Evolutionary conservation across 2,888 invertebrate species (phyloP).

Genomic region (Yponomeuta malinellus): DNA sequence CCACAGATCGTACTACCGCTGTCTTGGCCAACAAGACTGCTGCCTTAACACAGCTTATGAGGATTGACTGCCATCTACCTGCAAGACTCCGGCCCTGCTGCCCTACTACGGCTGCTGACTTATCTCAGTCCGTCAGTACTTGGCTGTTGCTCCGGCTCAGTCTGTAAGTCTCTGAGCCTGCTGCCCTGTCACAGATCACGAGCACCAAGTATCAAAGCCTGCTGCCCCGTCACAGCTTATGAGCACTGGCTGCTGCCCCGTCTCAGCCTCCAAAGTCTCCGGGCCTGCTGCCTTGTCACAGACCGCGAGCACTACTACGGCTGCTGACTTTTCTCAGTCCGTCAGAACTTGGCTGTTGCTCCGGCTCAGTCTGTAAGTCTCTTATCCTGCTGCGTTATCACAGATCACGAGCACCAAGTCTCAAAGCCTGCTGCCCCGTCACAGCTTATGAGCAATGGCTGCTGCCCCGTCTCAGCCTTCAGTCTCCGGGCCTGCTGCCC

Average conservation of each 20-base stretch:
- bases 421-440: background rate
- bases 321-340: slow-evolving; percentile 4
- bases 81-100: slow-evolving; percentile 16
- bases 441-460: slow-evolving; percentile 6
- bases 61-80: background rate
- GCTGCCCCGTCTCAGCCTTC: slow-evolving; percentile 7
- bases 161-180: background rate
- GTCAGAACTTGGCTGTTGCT: slow-evolving; percentile 6
- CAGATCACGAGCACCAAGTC: background rate
- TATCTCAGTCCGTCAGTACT: background rate
- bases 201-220: background rate
- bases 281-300: slow-evolving; percentile 17
- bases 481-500: slow-evolving; percentile 7
- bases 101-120: slow-evolving; percentile 11
- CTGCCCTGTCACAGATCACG: background rate
- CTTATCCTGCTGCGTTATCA: background rate
- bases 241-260: background rate
- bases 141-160: background rate
- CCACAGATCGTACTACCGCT: background rate
- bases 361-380: slow-evolving; percentile 1
- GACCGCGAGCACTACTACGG: background rate
- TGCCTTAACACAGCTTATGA: background rate
- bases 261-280: background rate
- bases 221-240: background rate
- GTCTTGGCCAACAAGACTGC: background rate